Evolutionary conservation across 2,113 vertebrate genomes (phyloP).

Genomic region (Tyto alba): DNA sequence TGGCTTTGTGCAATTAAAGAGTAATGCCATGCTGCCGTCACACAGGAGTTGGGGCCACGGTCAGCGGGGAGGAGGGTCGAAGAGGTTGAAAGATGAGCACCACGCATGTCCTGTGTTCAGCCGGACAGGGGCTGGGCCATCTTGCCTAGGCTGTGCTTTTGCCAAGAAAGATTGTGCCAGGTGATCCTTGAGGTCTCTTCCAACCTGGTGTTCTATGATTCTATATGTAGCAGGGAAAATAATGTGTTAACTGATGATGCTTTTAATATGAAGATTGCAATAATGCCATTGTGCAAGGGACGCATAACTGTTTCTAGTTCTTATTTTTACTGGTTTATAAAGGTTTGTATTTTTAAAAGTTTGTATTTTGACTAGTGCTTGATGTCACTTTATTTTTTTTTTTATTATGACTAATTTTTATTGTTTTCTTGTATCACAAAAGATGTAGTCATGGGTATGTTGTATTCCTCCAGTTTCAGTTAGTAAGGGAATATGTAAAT

Average conservation of each 20-base stretch:
- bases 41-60: fast-evolving
- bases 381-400: neutral
- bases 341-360: neutral
- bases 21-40: neutral
- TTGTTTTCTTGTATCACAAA: neutral
- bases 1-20: neutral
- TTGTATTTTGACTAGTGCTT: neutral
- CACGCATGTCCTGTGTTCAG: fast-evolving
- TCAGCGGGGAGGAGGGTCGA: neutral
- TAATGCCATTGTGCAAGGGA: neutral
- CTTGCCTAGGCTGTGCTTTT: no score
- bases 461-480: neutral
- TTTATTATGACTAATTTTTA: neutral
- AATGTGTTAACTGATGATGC: neutral
- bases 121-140: no score
- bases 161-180: no score
- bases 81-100: neutral
- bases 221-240: neutral
- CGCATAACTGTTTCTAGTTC: neutral
- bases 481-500: neutral
- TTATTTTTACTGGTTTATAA: neutral
- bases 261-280: neutral
- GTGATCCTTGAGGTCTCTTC: no score
- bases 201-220: no score
- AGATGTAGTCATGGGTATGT: neutral